Evolutionary conservation across 1,140 invertebrate genomes (phyloP).

Genomic region (Camponotus vicinus): DNA sequence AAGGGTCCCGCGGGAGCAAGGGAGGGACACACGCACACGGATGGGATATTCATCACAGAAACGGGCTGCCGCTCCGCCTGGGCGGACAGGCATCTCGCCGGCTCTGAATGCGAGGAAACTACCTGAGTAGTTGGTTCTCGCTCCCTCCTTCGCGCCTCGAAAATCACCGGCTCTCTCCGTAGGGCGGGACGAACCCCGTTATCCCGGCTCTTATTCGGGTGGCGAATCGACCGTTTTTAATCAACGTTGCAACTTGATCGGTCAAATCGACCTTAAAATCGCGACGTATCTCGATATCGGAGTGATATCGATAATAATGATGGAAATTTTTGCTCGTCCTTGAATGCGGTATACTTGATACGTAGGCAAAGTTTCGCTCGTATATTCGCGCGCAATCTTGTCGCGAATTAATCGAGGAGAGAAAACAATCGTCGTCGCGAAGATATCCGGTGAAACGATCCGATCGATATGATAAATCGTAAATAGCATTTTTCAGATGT

Average conservation of each 20-base stretch:
- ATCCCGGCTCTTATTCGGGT: background rate
- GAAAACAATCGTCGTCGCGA: background rate
- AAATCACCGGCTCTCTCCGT: background rate
- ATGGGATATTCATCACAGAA: conserved; percentile 71
- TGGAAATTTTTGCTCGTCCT: background rate
- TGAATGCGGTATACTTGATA: background rate
- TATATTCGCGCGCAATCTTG: background rate
- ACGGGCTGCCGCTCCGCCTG: conserved; percentile 61
- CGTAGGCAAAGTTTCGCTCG: background rate
- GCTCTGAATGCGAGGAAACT: conserved; percentile 72
- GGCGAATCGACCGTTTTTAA: conserved; percentile 26
- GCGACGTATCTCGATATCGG: too few relatives aligned
- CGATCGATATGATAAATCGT: background rate
- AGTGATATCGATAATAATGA: background rate
- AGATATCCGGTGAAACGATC: background rate
- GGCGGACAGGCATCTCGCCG: conserved; percentile 64
- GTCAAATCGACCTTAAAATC: too few relatives aligned
- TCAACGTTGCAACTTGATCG: background rate
- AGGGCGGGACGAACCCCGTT: conserved; percentile 11
- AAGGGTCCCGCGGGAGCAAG: conserved; percentile 36
- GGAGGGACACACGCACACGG: conserved; percentile 13
- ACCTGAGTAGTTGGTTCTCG: conserved; percentile 59
- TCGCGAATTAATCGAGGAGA: background rate
- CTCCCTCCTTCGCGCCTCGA: conserved; percentile 8
- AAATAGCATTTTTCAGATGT: conserved; percentile 24